These are phyloP conservation scores for Ivindomyrus marchei DNA, from an alignment of 2,113 vertebrate species.

Conservation along the genomic window DNA sequence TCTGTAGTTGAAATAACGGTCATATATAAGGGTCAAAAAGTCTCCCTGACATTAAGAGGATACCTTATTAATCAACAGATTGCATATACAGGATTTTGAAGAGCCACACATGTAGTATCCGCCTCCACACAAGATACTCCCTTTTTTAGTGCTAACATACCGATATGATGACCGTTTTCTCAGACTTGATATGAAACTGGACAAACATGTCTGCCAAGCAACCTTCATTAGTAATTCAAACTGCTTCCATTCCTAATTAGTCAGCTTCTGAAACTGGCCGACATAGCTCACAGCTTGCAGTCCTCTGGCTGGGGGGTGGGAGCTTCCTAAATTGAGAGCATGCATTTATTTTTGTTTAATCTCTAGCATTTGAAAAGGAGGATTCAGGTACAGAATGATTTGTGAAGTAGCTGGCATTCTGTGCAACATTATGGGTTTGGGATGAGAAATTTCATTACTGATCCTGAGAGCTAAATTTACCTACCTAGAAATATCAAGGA, in stretches of 20 bases:
- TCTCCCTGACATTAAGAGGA: not conserved
- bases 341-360: not conserved
- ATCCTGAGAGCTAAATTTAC: not conserved
- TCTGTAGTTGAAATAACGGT: not conserved
- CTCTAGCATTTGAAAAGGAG: not conserved
- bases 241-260: not conserved
- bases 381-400: not conserved
- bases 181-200: not conserved
- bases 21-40: not conserved
- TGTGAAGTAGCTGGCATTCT: not conserved
- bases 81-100: not conserved
- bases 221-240: not conserved
- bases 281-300: not conserved
- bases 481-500: not conserved
- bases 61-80: not conserved
- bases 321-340: not conserved
- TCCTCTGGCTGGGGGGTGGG: not conserved
- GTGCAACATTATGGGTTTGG: not conserved
- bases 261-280: not conserved
- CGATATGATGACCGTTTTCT: not conserved
- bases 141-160: not conserved
- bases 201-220: not conserved
- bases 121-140: not conserved
- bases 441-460: not conserved
- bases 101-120: not conserved